Conservation (phyloP, 2,888 invertebrate species). For the Anarsia innoxiella region DNA sequence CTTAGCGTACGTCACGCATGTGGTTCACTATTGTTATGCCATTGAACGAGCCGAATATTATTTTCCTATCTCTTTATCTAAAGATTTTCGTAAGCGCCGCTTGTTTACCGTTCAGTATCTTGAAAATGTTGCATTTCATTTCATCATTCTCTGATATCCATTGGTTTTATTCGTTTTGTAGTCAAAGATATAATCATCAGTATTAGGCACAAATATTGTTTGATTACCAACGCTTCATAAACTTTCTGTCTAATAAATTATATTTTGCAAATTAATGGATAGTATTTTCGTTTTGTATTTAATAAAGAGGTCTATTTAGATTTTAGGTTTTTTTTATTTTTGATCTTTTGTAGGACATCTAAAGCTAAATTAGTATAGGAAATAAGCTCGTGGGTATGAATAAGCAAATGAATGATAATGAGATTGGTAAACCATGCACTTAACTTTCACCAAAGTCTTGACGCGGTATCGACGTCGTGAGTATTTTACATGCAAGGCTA, state of each 20-base stretch:
- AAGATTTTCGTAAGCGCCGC: constrained; percentile 8
- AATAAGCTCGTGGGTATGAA: constrained; percentile 8
- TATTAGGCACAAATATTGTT: too few relatives aligned
- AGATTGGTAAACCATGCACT: constrained; percentile 6
- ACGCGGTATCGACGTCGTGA: background rate
- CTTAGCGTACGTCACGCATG: constrained; percentile 37
- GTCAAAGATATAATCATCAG: too few relatives aligned
- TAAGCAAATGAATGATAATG: constrained; percentile 11
- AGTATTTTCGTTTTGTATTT: too few relatives aligned
- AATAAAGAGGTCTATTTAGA: too few relatives aligned
- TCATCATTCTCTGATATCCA: background rate
- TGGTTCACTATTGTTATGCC: constrained; percentile 19
- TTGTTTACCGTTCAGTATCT: constrained; percentile 8
- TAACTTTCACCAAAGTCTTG: constrained; percentile 4
- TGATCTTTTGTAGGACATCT: too few relatives aligned
- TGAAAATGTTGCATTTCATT: background rate
- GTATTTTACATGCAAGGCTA: background rate
- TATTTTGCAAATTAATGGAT: too few relatives aligned
- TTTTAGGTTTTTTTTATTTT: too few relatives aligned
- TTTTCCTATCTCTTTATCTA: constrained; percentile 23
- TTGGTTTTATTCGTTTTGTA: too few relatives aligned
- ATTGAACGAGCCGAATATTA: constrained; percentile 24
- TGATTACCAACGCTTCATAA: too few relatives aligned
- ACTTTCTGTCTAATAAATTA: too few relatives aligned
- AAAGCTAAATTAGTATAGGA: too few relatives aligned